Percentiles rank a stretch among this genome's conserved stretches.
These are phyloP conservation scores for Coenonympha glycerion DNA, from an alignment of 2,888 invertebrate genomes.

Conservation along the genomic window DNA sequence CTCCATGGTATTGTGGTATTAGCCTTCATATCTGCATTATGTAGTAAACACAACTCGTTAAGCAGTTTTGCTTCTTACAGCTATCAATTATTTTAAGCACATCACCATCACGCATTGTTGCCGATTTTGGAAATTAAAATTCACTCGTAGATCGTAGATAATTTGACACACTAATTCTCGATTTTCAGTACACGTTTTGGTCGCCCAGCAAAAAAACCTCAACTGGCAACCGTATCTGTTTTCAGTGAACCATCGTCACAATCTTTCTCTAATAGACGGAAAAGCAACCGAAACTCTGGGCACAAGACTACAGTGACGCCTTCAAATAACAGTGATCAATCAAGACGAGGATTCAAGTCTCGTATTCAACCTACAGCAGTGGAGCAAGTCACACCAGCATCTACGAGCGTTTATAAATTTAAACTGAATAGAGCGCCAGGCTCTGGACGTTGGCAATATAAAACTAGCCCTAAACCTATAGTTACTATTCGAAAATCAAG, in stretches of 20 bases:
- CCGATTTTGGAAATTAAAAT: background rate
- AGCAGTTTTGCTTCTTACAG: background rate
- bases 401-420: constrained; percentile 84
- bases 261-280: constrained; percentile 73
- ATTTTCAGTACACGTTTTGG: constrained; percentile 69
- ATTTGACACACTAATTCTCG: constrained; percentile 33
- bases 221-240: constrained; percentile 80
- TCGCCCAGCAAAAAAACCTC: constrained; percentile 69
- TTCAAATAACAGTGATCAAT: constrained; percentile 59
- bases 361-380: constrained; percentile 76
- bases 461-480: constrained; percentile 90
- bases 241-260: constrained; percentile 77
- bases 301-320: constrained; percentile 63
- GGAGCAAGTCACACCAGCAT: constrained; percentile 67
- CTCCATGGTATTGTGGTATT: background rate
- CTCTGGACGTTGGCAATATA: constrained; percentile 92
- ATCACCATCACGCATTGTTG: background rate
- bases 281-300: constrained; percentile 60
- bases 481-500: constrained; percentile 85
- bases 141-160: constrained; percentile 8
- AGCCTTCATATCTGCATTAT: background rate
- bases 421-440: constrained; percentile 88
- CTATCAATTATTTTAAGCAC: background rate
- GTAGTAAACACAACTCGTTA: background rate
- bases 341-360: constrained; percentile 82